These are phyloP conservation scores for Dascillus cervinus DNA, from an alignment of 2,888 invertebrate species.

Conservation along the genomic window DNA sequence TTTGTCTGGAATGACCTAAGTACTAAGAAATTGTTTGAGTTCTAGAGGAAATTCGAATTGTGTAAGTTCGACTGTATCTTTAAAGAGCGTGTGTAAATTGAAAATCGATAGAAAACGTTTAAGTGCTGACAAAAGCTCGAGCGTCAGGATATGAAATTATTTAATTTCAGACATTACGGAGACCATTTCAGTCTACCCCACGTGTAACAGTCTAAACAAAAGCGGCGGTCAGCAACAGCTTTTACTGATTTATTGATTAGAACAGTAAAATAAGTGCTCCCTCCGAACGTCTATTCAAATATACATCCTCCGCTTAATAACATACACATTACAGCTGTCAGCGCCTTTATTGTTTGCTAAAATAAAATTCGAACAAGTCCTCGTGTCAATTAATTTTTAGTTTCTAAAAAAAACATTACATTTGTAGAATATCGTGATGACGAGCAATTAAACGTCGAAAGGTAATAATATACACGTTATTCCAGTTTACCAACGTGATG, in stretches of 20 bases:
- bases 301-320: slow-evolving; percentile 31
- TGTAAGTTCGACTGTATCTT: too few species aligned
- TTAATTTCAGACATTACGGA: slow-evolving; percentile 9
- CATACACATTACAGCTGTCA: slow-evolving; percentile 32
- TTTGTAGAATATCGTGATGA: slow-evolving; percentile 9
- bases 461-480: slow-evolving; percentile 9
- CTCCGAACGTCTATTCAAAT: slow-evolving; percentile 30
- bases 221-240: slow-evolving; percentile 30
- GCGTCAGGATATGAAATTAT: slow-evolving; percentile 10
- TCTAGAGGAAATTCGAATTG: too few species aligned
- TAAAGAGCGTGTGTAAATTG: slow-evolving; percentile 1
- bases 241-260: slow-evolving; percentile 33
- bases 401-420: neutral
- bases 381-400: neutral
- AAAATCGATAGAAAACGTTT: slow-evolving; percentile 7
- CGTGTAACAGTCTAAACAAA: slow-evolving; percentile 19
- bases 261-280: slow-evolving; percentile 23
- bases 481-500: slow-evolving; percentile 13
- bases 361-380: neutral
- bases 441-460: slow-evolving; percentile 13
- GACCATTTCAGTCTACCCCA: slow-evolving; percentile 8
- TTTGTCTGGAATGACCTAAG: too few species aligned
- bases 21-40: too few species aligned
- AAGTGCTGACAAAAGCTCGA: slow-evolving; percentile 6
- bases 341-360: slow-evolving; percentile 19